Evolutionary conservation across 2,797 vertebrate genomes (phyloP).

Genomic region (Apogon talboti): DNA sequence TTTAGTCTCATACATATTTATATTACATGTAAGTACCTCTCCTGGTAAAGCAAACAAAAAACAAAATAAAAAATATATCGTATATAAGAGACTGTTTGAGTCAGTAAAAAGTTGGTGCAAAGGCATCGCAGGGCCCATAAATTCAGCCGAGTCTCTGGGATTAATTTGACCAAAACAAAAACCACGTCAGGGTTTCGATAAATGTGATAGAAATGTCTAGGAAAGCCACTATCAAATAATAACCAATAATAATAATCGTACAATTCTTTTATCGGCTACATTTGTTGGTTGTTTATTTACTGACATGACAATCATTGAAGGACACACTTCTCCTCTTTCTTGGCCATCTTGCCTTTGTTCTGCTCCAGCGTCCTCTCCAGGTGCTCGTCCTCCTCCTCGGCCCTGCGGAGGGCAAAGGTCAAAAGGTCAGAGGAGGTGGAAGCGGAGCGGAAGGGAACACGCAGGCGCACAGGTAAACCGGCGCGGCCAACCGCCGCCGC

Average conservation of each 20-base stretch:
- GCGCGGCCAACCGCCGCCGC: conserved; percentile 17
- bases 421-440: conserved; percentile 62
- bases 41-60: conserved; percentile 53
- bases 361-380: conserved; percentile 98
- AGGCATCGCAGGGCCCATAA: conserved; percentile 42
- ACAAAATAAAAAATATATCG: conserved; percentile 40
- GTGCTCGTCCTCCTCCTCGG: conserved; percentile 98
- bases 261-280: conserved; percentile 74
- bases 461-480: conserved; percentile 41
- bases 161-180: conserved; percentile 39
- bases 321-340: conserved; percentile 98
- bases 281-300: conserved; percentile 62
- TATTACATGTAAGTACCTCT: conserved; percentile 77
- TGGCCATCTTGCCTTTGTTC: conserved; percentile 99
- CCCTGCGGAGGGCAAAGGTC: conserved; percentile 83
- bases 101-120: conserved; percentile 71
- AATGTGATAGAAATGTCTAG: conserved; percentile 51
- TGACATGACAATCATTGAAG: conserved; percentile 87
- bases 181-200: conserved; percentile 44
- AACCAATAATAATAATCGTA: conserved; percentile 47
- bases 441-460: not conserved
- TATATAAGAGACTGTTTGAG: conserved; percentile 46
- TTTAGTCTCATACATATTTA: conserved; percentile 38
- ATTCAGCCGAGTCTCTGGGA: conserved; percentile 33
- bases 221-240: conserved; percentile 57